These are phyloP conservation scores for Lynx canadensis DNA, from an alignment of 2,113 vertebrate species.

Conservation along the genomic window DNA sequence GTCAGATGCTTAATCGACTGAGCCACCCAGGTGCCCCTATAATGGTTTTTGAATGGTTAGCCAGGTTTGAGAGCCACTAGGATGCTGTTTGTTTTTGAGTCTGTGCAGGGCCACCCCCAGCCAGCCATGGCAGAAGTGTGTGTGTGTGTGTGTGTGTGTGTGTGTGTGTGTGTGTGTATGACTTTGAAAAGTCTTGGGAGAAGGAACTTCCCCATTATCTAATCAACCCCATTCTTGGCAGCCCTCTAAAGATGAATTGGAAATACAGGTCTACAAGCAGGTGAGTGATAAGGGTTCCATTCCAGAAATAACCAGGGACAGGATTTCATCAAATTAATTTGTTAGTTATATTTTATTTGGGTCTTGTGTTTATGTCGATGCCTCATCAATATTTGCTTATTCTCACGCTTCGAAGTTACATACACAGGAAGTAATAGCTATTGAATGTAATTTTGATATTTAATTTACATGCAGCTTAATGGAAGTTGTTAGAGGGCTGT, in stretches of 20 bases:
- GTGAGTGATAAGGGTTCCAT: conserved; percentile 19
- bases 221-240: neutral
- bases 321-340: conserved; percentile 53
- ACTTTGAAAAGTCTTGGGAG: neutral
- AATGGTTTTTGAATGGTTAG: neutral
- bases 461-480: conserved; percentile 1
- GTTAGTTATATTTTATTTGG: conserved; percentile 14
- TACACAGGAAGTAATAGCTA: neutral
- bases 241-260: conserved; percentile 12
- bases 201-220: neutral
- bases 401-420: conserved; percentile 1
- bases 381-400: conserved; percentile 26
- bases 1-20: too few species aligned
- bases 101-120: neutral
- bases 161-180: neutral
- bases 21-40: too few species aligned
- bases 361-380: conserved; percentile 45
- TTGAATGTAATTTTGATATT: conserved; percentile 38
- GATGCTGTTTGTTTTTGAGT: neutral
- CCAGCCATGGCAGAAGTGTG: neutral
- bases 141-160: neutral
- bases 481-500: neutral
- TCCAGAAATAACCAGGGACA: conserved; percentile 14
- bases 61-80: neutral
- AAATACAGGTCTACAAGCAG: conserved; percentile 16